Conservation (phyloP, 2,113 vertebrate species). For the Tachuris rubrigastra region DNA sequence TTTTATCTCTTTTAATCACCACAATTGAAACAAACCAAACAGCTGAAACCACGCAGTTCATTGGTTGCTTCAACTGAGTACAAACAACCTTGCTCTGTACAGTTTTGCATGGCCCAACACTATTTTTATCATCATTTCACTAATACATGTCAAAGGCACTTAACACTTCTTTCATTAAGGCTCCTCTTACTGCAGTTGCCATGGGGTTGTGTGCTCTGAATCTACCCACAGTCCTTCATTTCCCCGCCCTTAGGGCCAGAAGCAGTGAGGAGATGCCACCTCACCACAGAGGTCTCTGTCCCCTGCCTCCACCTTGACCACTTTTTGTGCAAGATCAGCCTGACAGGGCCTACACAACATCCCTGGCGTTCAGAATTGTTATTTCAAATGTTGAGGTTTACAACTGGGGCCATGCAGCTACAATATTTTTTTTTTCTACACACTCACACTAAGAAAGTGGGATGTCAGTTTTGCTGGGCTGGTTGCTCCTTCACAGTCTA, state of each 20-base stretch:
- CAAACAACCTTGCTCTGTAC: background rate
- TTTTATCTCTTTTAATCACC: background rate
- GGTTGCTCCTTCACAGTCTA: background rate
- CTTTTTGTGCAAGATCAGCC: background rate
- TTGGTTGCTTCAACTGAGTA: background rate
- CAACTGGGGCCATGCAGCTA: background rate
- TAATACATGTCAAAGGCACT: background rate
- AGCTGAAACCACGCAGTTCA: background rate
- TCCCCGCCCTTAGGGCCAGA: background rate
- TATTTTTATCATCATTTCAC: slow-evolving; percentile 7
- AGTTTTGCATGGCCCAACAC: background rate
- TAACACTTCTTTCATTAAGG: background rate
- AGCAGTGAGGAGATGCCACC: background rate
- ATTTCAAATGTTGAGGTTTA: background rate
- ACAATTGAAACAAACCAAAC: background rate
- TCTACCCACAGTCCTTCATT: background rate
- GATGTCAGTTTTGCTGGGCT: background rate
- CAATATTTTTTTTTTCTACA: background rate
- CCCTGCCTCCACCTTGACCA: background rate
- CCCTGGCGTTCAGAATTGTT: background rate
- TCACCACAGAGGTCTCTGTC: background rate
- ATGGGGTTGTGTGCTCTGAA: background rate
- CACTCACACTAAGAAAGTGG: background rate
- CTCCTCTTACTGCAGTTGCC: background rate
- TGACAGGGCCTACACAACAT: background rate